Percentiles rank a stretch among this genome's conserved stretches.
Conservation (phyloP, 2,113 vertebrate species). For the Centropristis striata region DNA sequence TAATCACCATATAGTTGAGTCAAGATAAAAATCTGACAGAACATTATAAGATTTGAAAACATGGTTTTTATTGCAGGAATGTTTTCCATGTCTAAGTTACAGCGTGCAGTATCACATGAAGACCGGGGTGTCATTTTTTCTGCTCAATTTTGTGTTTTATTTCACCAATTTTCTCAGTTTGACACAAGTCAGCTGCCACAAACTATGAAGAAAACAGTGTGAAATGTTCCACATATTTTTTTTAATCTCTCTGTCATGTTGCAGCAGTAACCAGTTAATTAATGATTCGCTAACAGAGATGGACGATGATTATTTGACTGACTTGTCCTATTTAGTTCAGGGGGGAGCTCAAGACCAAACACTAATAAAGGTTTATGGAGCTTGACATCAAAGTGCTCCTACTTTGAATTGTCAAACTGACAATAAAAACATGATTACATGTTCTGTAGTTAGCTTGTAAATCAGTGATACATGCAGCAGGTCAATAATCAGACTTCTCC, state of each 20-base stretch:
- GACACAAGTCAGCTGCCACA: not conserved
- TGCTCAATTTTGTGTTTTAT: not conserved
- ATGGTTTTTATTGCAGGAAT: not conserved
- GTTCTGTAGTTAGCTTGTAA: not conserved
- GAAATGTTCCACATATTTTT: not conserved
- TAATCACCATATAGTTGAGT: not conserved
- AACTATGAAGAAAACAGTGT: constrained; percentile 6
- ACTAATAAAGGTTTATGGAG: not conserved
- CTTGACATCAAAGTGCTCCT: not conserved
- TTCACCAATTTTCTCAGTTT: too few relatives aligned
- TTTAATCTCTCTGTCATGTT: not conserved
- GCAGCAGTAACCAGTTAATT: not conserved
- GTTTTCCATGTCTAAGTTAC: not conserved
- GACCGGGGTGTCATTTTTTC: not conserved
- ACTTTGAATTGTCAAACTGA: not conserved
- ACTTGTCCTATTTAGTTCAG: not conserved
- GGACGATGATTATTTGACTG: not conserved
- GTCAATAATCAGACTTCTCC: not conserved
- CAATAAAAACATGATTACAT: not conserved
- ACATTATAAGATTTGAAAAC: not conserved
- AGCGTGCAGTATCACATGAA: not conserved
- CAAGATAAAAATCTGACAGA: not conserved
- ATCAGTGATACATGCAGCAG: not conserved
- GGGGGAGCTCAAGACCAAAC: not conserved
- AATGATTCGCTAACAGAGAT: not conserved